These are phyloP conservation scores for Strigamia transsilvanica DNA, from an alignment of 2,888 invertebrate genomes.

Conservation along the genomic window DNA sequence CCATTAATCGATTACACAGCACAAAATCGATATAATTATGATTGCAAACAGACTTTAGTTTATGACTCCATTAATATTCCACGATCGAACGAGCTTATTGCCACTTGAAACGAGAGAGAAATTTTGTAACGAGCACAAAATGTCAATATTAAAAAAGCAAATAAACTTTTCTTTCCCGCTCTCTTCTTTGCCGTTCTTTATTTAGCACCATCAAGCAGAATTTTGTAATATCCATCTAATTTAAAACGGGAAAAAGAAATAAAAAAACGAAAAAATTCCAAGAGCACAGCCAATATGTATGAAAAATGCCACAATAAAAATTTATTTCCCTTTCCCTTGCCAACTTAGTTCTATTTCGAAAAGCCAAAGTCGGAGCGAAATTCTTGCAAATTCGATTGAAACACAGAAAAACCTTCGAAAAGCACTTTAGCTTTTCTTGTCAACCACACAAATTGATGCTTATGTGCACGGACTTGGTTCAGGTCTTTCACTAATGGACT, in stretches of 20 bases:
- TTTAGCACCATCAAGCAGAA: neutral
- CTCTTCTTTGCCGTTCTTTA: neutral
- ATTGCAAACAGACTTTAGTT: slow-evolving; percentile 4
- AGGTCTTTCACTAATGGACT: slow-evolving; percentile 32
- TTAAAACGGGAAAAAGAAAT: neutral
- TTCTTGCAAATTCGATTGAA: slow-evolving; percentile 17
- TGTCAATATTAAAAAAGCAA: slow-evolving; percentile 32
- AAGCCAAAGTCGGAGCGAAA: neutral
- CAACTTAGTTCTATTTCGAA: neutral
- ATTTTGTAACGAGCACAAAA: slow-evolving; percentile 15
- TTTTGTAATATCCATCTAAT: slow-evolving; percentile 11
- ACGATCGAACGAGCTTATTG: slow-evolving; percentile 30
- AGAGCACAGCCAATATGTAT: neutral
- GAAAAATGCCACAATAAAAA: neutral
- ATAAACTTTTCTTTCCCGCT: slow-evolving; percentile 10
- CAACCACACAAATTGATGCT: slow-evolving; percentile 36
- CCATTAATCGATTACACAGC: slow-evolving; percentile 7
- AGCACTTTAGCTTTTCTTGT: slow-evolving; percentile 39
- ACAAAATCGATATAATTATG: slow-evolving; percentile 31
- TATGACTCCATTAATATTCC: slow-evolving; percentile 27
- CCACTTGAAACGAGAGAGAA: slow-evolving; percentile 10
- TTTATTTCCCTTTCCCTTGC: neutral
- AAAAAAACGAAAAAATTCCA: neutral
- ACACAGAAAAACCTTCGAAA: slow-evolving; percentile 10
- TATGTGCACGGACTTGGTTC: slow-evolving; percentile 35